phyloP scores from a whole-genome alignment of 2,113 vertebrate genomes.

The Zosterops lateralis region DNA sequence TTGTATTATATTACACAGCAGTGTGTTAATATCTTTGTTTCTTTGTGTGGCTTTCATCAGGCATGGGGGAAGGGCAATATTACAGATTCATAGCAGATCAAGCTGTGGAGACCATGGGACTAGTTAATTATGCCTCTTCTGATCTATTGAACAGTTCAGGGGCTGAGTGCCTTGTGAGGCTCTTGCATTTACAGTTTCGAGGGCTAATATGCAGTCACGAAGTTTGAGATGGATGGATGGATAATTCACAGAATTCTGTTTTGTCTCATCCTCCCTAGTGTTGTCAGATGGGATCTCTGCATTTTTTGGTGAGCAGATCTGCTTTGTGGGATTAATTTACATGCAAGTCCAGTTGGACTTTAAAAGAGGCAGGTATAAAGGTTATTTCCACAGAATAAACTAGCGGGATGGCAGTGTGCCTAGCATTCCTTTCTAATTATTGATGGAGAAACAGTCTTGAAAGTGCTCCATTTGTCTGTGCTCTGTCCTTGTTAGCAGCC shows the following conservation, averaged over 20 bases:
- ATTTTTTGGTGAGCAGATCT: neutral
- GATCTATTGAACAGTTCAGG: neutral
- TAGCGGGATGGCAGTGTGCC: neutral
- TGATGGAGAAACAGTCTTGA: neutral
- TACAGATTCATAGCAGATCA: neutral
- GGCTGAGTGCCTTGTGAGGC: neutral
- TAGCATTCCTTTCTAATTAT: neutral
- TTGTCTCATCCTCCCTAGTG: neutral
- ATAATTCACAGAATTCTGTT: neutral
- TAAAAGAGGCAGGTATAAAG: conserved; percentile 2
- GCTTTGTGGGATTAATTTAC: neutral
- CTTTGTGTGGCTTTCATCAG: conserved; percentile 15
- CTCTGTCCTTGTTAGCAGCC: neutral
- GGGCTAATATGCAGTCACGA: neutral
- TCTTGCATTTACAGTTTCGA: neutral
- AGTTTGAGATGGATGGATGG: neutral
- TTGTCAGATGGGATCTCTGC: neutral
- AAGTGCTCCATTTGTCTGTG: neutral
- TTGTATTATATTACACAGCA: neutral
- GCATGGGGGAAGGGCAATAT: neutral
- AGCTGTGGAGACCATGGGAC: neutral
- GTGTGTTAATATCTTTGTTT: neutral
- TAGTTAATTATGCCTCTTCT: conserved; percentile 13
- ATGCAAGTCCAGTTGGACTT: neutral
- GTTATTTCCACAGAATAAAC: conserved; percentile 13